Base-by-base conservation (phyloP, 2,888 invertebrate genomes). In the Rhingia campestris region DNA sequence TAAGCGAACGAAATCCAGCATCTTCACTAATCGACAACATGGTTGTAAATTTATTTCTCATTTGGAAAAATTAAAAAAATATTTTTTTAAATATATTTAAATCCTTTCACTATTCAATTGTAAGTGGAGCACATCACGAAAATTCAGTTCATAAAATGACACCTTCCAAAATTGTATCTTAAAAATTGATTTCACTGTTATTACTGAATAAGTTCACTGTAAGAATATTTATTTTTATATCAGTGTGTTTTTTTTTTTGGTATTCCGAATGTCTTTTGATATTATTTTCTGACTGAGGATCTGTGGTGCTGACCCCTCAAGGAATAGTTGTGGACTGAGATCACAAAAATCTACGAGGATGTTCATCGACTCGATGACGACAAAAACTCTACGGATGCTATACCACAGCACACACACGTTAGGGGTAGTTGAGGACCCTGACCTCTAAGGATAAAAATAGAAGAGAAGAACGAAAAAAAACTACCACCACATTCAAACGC, bases 1-100 rank as follows among this genome's bases (percentile, higher is more conserved):
- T 91, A 87, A 91, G 88, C 76, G 92, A 92, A 87, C 91, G 91
- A 90, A 92, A 92, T 90, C 92, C 92, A 86, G 91, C 91, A 89
- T 92, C 92, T 88, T 92, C 92, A 88, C 92, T 91, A 86, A 91
- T 90, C 64, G 91, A 91, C 87, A 92, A 87, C 91, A 92, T 91
- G 6, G 66, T 69, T 66, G 51, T 74, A 64, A 53, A 39, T 70
- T 86, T 77, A 66, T 49, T 66, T 73, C 63, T 76, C 81, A 85
- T 82, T 76, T 64, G 70, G 35, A 69, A 66, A 77, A 53, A 35
- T 12, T 41, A 69, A 53, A 51, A 2, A 58, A 58, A 73, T 35
- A 61, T 43, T 51, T 61, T 53, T 41, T 14, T 35, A 43, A 43
- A 47, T 22, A 22, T 22, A 22, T 22, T 63, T 77, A 10, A 59